A percentile compares a stretch with the other conserved stretches of the same genome.
Conservation (phyloP, 2,113 vertebrate species). For the Origma solitaria region DNA sequence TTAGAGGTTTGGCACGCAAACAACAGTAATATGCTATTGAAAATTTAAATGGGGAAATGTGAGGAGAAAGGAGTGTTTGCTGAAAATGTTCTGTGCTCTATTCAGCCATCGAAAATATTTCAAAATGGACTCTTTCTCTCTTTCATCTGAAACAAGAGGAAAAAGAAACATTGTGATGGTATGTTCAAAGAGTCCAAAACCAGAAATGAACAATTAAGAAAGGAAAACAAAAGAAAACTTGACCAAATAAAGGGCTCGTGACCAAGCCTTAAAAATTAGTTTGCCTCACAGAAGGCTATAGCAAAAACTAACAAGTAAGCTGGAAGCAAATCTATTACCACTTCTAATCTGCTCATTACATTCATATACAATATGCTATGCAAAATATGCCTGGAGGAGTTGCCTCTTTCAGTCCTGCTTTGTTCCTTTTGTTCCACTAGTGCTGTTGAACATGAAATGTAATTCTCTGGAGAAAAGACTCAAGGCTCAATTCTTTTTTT, state of each 20-base stretch:
- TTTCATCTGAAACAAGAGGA: neutral
- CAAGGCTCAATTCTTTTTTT: neutral
- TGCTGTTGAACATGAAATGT: neutral
- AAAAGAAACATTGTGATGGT: fast-evolving
- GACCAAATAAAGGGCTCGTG: neutral
- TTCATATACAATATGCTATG: neutral
- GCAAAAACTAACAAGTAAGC: neutral
- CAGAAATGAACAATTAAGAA: neutral
- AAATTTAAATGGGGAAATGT: neutral
- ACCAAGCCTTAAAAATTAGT: neutral
- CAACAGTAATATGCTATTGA: neutral
- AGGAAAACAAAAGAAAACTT: neutral
- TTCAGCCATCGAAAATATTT: neutral
- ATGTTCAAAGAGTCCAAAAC: neutral
- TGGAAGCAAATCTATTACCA: neutral
- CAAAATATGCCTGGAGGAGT: neutral
- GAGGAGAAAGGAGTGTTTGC: neutral
- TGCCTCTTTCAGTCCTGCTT: neutral
- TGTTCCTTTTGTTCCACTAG: neutral
- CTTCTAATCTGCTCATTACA: neutral
- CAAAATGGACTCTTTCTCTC: neutral
- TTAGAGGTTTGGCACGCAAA: neutral
- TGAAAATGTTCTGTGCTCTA: neutral
- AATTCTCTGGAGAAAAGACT: neutral
- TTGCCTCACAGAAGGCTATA: neutral